Evolutionary conservation across 92 coral and sea anemone species (phyloP).

Genomic region (Heliopora coerulea): DNA sequence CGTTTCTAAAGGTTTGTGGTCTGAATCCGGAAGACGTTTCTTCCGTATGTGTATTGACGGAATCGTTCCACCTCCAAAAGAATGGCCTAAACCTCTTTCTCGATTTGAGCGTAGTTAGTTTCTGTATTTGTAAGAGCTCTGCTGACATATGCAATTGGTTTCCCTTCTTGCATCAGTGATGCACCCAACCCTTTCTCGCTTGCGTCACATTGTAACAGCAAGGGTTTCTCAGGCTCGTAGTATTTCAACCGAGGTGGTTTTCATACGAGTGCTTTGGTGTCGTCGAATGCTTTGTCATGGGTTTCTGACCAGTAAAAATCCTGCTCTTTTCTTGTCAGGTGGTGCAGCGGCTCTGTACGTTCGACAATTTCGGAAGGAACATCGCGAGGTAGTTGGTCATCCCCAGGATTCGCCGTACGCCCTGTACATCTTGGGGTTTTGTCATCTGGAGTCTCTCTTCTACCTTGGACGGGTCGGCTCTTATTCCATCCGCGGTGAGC

Average conservation of each 20-base stretch:
- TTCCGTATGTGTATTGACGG: conserved; percentile 62
- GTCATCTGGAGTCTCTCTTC: conserved; percentile 18
- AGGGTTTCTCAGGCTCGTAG: conserved; percentile 56
- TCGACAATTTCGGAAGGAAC: conserved; percentile 43
- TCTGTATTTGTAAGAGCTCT: conserved; percentile 64
- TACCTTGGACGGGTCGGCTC: conserved; percentile 45
- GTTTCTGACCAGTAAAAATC: too few relatives aligned
- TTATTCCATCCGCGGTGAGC: conserved; percentile 43
- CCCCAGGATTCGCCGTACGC: conserved; percentile 39
- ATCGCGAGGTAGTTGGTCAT: conserved; percentile 40
- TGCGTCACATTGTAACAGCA: conserved; percentile 54
- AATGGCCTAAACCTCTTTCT: conserved; percentile 59
- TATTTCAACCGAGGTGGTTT: too few relatives aligned
- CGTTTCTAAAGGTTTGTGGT: conserved; percentile 64
- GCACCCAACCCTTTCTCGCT: conserved; percentile 58
- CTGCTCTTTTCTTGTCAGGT: too few relatives aligned
- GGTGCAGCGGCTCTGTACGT: too few relatives aligned
- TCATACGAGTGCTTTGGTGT: too few relatives aligned
- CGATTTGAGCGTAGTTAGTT: conserved; percentile 63
- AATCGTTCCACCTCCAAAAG: conserved; percentile 63
- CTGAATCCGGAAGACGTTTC: conserved; percentile 50
- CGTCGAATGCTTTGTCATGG: too few relatives aligned
- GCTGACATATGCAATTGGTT: conserved; percentile 57
- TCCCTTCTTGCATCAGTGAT: conserved; percentile 57
- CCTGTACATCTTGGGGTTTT: conserved; percentile 25